A percentile compares a stretch with the other conserved stretches of the same genome.
These are phyloP conservation scores for Copsychus sechellarum DNA, from an alignment of 2,113 vertebrate species.

Conservation along the genomic window DNA sequence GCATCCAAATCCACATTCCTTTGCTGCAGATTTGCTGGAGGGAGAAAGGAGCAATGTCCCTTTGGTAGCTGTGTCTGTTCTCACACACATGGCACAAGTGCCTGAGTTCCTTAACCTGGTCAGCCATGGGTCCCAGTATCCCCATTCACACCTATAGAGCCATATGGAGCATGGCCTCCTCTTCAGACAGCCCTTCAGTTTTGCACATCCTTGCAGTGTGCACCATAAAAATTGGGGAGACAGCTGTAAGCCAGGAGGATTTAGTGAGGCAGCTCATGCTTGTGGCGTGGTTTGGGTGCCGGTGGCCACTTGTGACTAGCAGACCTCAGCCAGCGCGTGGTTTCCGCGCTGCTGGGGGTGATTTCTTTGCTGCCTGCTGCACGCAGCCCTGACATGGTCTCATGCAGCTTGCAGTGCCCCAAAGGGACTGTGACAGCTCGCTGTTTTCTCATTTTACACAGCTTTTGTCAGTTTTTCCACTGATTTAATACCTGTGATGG, in stretches of 20 bases:
- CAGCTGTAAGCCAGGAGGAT: not conserved
- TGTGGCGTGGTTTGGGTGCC: not conserved
- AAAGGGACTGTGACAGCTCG: not conserved
- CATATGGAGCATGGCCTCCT: not conserved
- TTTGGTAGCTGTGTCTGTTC: not conserved
- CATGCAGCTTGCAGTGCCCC: not conserved
- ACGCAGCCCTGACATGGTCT: not conserved
- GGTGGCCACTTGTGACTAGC: fast-evolving
- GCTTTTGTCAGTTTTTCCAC: constrained; percentile 42
- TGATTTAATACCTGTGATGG: constrained; percentile 40
- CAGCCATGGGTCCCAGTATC: fast-evolving
- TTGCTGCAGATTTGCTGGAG: not conserved
- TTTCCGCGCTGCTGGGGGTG: not conserved
- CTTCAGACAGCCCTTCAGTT: not conserved
- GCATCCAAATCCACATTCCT: not conserved
- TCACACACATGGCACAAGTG: not conserved
- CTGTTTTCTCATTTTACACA: not conserved
- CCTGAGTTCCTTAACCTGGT: fast-evolving
- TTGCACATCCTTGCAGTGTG: not conserved
- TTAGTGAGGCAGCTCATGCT: not conserved
- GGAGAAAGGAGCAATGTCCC: not conserved
- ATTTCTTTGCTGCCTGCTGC: not conserved
- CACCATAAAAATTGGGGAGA: not conserved
- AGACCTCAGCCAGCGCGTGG: not conserved
- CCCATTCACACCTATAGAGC: not conserved